These are phyloP conservation scores for Fregata magnificens DNA, from an alignment of 2,113 vertebrate genomes.

Conservation along the genomic window DNA sequence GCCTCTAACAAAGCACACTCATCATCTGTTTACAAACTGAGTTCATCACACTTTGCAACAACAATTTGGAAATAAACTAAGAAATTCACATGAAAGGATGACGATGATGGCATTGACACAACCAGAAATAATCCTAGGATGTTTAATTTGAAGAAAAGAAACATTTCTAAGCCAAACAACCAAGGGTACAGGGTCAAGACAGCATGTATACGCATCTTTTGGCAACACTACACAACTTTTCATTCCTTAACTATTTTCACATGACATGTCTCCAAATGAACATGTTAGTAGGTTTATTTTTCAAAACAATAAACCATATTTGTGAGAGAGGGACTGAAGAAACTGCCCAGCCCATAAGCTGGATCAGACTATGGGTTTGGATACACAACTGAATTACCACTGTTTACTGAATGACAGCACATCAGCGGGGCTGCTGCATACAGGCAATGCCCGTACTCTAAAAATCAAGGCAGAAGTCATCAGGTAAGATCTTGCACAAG, in stretches of 20 bases:
- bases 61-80: not conserved
- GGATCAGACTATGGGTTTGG: not conserved
- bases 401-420: not conserved
- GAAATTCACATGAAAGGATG: not conserved
- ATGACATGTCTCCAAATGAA: not conserved
- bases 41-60: not conserved
- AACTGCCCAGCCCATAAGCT: not conserved
- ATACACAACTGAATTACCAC: not conserved
- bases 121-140: not conserved
- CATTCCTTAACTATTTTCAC: not conserved
- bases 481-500: not conserved
- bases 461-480: not conserved
- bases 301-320: not conserved
- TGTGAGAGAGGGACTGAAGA: not conserved
- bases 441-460: not conserved
- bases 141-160: not conserved
- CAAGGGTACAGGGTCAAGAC: not conserved
- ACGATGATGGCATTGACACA: not conserved
- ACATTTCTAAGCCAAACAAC: not conserved
- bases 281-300: not conserved
- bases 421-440: not conserved
- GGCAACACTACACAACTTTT: not conserved
- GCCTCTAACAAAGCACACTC: not conserved
- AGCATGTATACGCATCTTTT: not conserved
- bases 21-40: not conserved